Base-by-base conservation (phyloP, 64 coral and sea anemone genomes). In the Stichodactyla mertensii region DNA sequence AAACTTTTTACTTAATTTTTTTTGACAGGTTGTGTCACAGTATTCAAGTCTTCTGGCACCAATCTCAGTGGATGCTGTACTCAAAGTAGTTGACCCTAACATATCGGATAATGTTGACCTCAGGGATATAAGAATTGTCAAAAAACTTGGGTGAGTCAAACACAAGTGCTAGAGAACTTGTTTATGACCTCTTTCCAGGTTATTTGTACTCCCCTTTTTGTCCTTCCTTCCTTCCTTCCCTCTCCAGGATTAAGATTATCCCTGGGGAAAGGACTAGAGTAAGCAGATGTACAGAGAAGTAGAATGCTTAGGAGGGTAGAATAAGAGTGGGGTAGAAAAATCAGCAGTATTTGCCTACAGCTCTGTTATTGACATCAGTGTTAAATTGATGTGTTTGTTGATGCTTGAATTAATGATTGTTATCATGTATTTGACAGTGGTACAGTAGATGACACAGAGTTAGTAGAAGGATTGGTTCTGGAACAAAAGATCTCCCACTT, bases 401-500 rank as follows among this genome's bases (percentile, higher is more conserved):
- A 85, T 14, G 20, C 20, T 54, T 71, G 4, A 7, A 13, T 61
- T 66, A 16, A 56, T 92, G 54, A 26, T 52, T 80, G 27, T 84
- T 84, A 4, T 88, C 1, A 16, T 55, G 24, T 77, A 20, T 66
- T 88, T 87, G 88, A 19, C 77, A 99, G 97, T 14, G 97, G 97
- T 71, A 99, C 97, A 78, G 93, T 99, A 62, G 97, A 99, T 59
- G 97, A 99, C 54, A 99, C 97, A 81, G 97, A 99, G 83, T 54
- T 99, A 19, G 88, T 99, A 16, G 97, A 99, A 87, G 97, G 97
- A 69, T 84, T 99, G 59, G 93, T 99, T 84, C 58, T 99, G 53
- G 92, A 99, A 86, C 97, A 99, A 87, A 99, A 93, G 69, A 99
- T 99, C 69, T 95, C 93, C 51, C 97, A 99, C 88, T 88, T 99